phyloP scores from a whole-genome alignment of 2,888 invertebrate genomes.

The Protodeltote pygarga region DNA sequence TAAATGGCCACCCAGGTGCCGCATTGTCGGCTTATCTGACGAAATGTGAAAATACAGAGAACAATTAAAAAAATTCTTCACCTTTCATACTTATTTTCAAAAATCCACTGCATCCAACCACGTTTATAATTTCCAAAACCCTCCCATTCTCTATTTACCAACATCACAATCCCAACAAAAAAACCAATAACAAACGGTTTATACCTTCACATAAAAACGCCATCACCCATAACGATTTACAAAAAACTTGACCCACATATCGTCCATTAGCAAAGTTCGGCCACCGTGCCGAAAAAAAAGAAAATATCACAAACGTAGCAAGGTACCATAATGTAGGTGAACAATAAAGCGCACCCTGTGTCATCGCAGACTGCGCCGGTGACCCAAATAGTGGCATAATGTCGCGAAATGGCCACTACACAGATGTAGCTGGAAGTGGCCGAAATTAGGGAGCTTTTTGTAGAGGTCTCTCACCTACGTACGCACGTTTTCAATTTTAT shows the following conservation, averaged over 20 bases:
- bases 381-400: constrained; percentile 78
- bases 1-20: too few species aligned
- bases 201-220: constrained; percentile 29
- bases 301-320: constrained; percentile 42
- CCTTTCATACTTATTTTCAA: too few species aligned
- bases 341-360: constrained; percentile 71
- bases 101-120: too few species aligned
- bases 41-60: too few species aligned
- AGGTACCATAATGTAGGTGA: constrained; percentile 56
- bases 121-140: too few species aligned
- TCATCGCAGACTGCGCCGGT: constrained; percentile 74
- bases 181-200: constrained; percentile 13
- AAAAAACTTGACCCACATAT: constrained; percentile 45
- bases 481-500: too few species aligned
- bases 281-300: constrained; percentile 25
- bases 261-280: constrained; percentile 42
- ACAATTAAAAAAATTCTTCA: too few species aligned
- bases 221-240: constrained; percentile 13
- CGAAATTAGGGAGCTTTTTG: constrained; percentile 12
- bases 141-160: constrained; percentile 10
- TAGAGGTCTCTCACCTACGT: too few species aligned
- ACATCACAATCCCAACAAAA: constrained; percentile 35
- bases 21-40: too few species aligned
- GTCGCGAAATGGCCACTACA: constrained; percentile 73
- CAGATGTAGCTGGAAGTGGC: constrained; percentile 44